Evolutionary conservation across 2,797 vertebrate genomes (phyloP), one percentile per base, ranked within the genome.

Genomic region (Pseudochromis fuscus): DNA sequence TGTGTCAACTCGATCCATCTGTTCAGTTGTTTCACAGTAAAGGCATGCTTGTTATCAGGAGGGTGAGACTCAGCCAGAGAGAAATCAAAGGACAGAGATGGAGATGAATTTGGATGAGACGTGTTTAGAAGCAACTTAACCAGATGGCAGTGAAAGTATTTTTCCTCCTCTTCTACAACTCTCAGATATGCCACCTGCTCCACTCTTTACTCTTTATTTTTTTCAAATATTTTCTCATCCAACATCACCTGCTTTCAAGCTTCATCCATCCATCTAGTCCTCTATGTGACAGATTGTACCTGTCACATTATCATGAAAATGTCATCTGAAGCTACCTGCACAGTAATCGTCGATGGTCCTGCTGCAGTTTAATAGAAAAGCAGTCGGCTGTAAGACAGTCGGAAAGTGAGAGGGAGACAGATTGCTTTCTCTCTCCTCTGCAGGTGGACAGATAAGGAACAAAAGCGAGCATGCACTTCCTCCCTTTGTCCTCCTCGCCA

Each of bases 361-460:
- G 72, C 72, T 71, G 72, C 50, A 37, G 27, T 50, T 70, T 72
- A 27, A 67, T 60, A 40, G 30, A 27, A 66, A 63, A 33, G 31
- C 46, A 1, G 28, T n/a, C 6, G 18, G 9, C 21, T 67, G 27
- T 46, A 15, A 51, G 24, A 57, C 52, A 21, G 24, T 13, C 6
- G 57, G 42, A 53, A 23, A 24, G 46, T 4, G 56, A n/a, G 1
- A 30, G 18, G 28, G 9, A 74, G 35, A 62, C 18, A 0, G 73
- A 75, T 55, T 15, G 24, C 11, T 48, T 63, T 12, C 38, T 55
- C 71, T 31, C 38, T 55, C 71, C 28, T 30, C 28, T 31, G 0
- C 45, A 8, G 65, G 13, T 30, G 68, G 48, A 60, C 46, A 21
- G 24, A 67, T 58, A 56, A 33, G 4, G 13, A 23, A 72, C 46